A percentile compares a stretch with the other conserved stretches of the same genome.
phyloP scores from a whole-genome alignment of 2,888 invertebrate species.

The Melieria crassipennis region DNA sequence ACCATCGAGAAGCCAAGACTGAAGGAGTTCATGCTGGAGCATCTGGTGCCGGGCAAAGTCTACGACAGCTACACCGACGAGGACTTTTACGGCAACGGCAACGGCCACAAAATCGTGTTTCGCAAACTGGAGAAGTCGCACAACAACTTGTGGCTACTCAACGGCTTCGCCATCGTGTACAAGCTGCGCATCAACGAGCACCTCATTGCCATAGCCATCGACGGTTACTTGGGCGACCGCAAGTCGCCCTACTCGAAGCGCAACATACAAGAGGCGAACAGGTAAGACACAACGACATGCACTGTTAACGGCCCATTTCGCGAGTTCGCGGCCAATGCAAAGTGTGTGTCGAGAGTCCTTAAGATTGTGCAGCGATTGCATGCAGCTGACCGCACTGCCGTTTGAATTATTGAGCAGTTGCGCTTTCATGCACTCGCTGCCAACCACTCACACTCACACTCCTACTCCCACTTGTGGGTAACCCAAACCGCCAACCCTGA shows the following conservation, averaged over 20 bases:
- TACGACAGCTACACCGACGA: constrained; percentile 67
- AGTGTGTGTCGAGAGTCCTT: too few relatives aligned
- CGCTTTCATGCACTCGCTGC: too few relatives aligned
- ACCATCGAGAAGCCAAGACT: constrained; percentile 68
- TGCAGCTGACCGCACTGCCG: not conserved
- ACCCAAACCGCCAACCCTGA: too few relatives aligned
- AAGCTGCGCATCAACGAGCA: constrained; percentile 63
- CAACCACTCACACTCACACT: too few relatives aligned
- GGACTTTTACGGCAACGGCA: constrained; percentile 65
- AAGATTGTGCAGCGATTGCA: not conserved
- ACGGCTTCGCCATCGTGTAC: constrained; percentile 63
- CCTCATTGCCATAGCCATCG: constrained; percentile 64
- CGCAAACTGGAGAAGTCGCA: constrained; percentile 64
- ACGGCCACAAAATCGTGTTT: constrained; percentile 66
- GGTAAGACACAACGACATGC: constrained; percentile 47
- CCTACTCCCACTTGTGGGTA: too few relatives aligned
- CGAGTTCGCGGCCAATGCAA: too few relatives aligned
- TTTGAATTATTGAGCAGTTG: not conserved
- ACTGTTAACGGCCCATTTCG: too few relatives aligned
- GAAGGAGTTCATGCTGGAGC: constrained; percentile 71
- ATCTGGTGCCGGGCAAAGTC: constrained; percentile 70
- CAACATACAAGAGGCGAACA: constrained; percentile 66
- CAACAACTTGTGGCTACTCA: constrained; percentile 63
- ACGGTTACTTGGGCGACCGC: constrained; percentile 65
- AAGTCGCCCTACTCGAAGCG: constrained; percentile 65